Percentiles rank a stretch among this genome's conserved stretches.
Conservation (phyloP, 2,113 vertebrate species). For the Sceloporus tristichus region DNA sequence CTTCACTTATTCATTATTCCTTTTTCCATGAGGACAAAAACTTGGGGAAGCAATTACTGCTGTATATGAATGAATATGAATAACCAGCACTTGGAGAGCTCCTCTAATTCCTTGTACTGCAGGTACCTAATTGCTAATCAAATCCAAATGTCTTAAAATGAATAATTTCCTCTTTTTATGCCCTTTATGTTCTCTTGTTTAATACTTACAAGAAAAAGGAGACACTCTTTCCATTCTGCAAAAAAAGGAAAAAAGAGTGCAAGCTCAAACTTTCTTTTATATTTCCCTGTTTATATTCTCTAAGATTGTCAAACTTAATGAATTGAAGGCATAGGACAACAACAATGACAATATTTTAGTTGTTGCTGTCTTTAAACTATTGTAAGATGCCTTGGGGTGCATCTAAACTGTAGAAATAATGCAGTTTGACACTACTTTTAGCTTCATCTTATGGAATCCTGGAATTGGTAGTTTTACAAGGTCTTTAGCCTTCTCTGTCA, state of each 20-base stretch:
- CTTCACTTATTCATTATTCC: background rate
- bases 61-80: slow-evolving; percentile 29
- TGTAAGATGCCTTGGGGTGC: too few relatives aligned
- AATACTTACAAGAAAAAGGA: background rate
- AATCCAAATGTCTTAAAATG: slow-evolving; percentile 15
- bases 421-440: too few relatives aligned
- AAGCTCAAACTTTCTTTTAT: slow-evolving; percentile 40
- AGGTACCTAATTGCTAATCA: slow-evolving; percentile 39
- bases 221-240: slow-evolving; percentile 9
- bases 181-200: background rate
- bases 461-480: too few relatives aligned
- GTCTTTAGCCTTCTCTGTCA: too few relatives aligned
- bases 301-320: too few relatives aligned
- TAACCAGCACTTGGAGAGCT: slow-evolving; percentile 24
- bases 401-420: too few relatives aligned
- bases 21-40: background rate
- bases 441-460: too few relatives aligned
- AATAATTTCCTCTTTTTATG: slow-evolving; percentile 22
- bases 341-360: too few relatives aligned
- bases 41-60: background rate
- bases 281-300: slow-evolving; percentile 17
- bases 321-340: too few relatives aligned
- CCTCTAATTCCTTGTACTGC: background rate
- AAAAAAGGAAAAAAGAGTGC: slow-evolving; percentile 7
- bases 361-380: too few relatives aligned